Base-by-base conservation (phyloP, 2,797 vertebrate species). In the Dipus sagitta region DNA sequence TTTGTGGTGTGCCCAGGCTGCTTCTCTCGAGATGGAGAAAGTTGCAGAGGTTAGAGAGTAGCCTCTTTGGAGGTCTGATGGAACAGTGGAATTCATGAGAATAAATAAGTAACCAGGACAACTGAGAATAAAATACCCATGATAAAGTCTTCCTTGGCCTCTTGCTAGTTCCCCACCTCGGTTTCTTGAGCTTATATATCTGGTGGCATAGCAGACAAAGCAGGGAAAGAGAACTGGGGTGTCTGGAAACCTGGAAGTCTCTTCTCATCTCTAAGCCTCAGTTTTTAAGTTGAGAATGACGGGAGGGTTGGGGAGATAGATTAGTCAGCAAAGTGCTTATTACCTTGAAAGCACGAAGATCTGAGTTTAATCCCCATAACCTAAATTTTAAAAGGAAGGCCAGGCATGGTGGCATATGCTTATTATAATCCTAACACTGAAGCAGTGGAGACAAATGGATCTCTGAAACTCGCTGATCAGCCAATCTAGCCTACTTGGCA, bases 171-270 rank as follows among this genome's bases (percentile, higher is more conserved):
- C 34, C 60, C 34, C 1, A 0, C 13, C 8, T 12, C 10, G 8
- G n/a, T 24, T 70, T 30, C n/a, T 60, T 12, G 7, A 24, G 4
- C 47, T 38, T 20, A 11, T 0, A 0, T 6, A 17, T 32, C 80
- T 54, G 32, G 26, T 38, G 23, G 10, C 20, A 1, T 0, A 17
- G 2, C 3, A 26, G 81, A 58, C 42, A 71, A 24, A 64, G 32
- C 54, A 5, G 30, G 10, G 8, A 20, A 32, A 34, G 71, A 13
- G 14, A 76, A 4, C 58, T n/a, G 0, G 24, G 2, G 10, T 84
- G 60, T 34, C 60, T 62, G 13, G 74, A 58, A 6, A 0, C 3
- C 11, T 7, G 67, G 38, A 70, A 68, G 74, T 67, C 75, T 17
- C 3, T 42, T 24, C 81, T 5, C 1, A 6, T 38, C 11, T 20